phyloP scores from a whole-genome alignment of 2,888 invertebrate species.

The Aphodius sticticus region DNA sequence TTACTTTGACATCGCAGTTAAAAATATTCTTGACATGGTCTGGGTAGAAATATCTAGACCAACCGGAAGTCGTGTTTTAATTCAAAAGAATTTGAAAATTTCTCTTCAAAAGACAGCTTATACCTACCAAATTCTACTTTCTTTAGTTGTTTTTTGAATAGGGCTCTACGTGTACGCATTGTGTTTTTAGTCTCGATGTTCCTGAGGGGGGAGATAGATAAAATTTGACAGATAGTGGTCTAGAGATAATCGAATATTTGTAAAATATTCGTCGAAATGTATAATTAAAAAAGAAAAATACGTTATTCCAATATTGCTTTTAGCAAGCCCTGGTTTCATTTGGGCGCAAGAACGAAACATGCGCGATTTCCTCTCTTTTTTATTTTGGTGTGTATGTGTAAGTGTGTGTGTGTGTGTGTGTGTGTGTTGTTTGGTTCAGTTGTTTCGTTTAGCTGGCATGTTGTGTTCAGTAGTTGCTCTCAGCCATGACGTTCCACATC shows the following conservation, averaged over 20 bases:
- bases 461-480: conserved; percentile 64
- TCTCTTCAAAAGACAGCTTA: conserved; percentile 35
- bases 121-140: conserved; percentile 52
- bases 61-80: too few relatives aligned
- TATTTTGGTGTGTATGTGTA: background rate
- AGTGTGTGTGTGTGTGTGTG: too few relatives aligned
- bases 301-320: background rate
- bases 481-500: conserved; percentile 89
- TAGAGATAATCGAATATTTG: conserved; percentile 49
- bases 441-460: conserved; percentile 20
- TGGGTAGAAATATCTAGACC: too few relatives aligned
- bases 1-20: background rate
- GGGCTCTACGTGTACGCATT: conserved; percentile 56
- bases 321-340: background rate
- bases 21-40: too few relatives aligned
- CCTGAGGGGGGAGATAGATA: conserved; percentile 26
- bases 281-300: too few relatives aligned
- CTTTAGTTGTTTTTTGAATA: conserved; percentile 33
- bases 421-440: conserved; percentile 16
- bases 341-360: conserved; percentile 24
- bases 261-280: conserved; percentile 51
- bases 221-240: conserved; percentile 42
- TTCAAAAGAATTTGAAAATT: background rate
- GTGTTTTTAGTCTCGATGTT: conserved; percentile 38
- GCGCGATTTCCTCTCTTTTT: conserved; percentile 33